phyloP scores from a whole-genome alignment of 2,797 vertebrate genomes.

The Florisuga fusca region DNA sequence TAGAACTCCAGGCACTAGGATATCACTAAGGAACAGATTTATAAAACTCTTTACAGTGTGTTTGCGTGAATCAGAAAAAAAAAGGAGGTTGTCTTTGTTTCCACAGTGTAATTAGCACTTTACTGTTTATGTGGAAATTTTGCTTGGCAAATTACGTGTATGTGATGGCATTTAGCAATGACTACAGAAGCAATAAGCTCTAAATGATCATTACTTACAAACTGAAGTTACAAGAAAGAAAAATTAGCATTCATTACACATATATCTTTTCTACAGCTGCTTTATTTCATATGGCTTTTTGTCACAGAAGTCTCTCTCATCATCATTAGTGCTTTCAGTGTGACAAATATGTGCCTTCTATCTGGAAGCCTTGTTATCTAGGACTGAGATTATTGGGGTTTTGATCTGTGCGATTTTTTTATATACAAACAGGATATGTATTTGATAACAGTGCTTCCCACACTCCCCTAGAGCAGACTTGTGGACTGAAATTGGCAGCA shows the following conservation, averaged over 20 bases:
- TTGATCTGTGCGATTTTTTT: accelerated
- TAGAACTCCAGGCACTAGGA: background rate
- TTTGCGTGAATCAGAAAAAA: background rate
- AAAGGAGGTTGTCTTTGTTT: background rate
- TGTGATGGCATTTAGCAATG: background rate
- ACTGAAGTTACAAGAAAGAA: background rate
- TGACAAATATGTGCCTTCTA: background rate
- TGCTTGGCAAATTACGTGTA: background rate
- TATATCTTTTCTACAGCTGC: background rate
- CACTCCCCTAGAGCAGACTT: background rate
- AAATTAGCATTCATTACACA: background rate
- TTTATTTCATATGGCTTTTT: background rate
- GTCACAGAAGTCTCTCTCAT: background rate
- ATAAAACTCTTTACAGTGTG: background rate
- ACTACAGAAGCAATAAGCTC: background rate
- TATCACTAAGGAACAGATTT: background rate
- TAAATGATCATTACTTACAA: background rate
- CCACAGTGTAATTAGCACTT: background rate
- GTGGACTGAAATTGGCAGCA: background rate
- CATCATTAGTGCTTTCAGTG: background rate
- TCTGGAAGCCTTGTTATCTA: background rate
- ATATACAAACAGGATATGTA: background rate
- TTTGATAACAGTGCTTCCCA: background rate
- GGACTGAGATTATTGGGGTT: background rate
- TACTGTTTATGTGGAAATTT: background rate